A percentile compares a stretch with the other conserved stretches of the same genome.
These are phyloP conservation scores for Drosophila mayri DNA, from an alignment of 1,140 invertebrate genomes.

Conservation along the genomic window DNA sequence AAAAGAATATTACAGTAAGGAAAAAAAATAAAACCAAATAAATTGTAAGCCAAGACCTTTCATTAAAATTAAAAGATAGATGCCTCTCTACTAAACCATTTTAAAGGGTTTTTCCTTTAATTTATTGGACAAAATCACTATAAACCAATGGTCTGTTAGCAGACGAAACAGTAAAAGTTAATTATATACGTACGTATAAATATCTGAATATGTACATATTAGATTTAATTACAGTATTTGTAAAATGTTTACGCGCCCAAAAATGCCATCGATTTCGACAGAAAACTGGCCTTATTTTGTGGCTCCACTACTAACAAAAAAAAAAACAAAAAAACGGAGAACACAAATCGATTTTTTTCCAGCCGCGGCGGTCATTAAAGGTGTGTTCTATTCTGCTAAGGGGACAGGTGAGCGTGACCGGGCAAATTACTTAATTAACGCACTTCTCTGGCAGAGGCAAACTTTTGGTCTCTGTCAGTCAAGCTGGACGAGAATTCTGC, in stretches of 20 bases:
- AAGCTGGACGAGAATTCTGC: constrained; percentile 26
- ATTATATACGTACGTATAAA: background rate
- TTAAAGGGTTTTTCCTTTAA: background rate
- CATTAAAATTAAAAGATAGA: background rate
- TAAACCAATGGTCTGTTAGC: background rate
- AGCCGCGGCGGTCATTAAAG: constrained; percentile 27
- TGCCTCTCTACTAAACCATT: background rate
- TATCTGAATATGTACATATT: background rate
- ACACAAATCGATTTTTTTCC: constrained; percentile 59
- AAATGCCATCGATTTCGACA: constrained; percentile 54
- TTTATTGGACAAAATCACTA: background rate
- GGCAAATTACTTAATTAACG: constrained; percentile 74
- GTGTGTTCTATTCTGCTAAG: constrained; percentile 35
- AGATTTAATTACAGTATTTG: constrained; percentile 28
- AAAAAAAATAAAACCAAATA: background rate
- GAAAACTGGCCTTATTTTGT: constrained; percentile 15
- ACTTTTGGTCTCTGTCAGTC: constrained; percentile 17
- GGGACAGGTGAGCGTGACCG: constrained; percentile 59
- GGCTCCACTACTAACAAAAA: constrained; percentile 16
- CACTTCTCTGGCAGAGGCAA: constrained; percentile 52
- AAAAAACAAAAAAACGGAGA: constrained; percentile 7
- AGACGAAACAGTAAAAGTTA: background rate
- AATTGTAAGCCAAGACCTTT: background rate
- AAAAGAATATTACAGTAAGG: too few relatives aligned
- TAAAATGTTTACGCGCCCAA: constrained; percentile 35